Evolutionary conservation across 1,140 invertebrate genomes (phyloP).

Genomic region (Hycleus phaleratus): DNA sequence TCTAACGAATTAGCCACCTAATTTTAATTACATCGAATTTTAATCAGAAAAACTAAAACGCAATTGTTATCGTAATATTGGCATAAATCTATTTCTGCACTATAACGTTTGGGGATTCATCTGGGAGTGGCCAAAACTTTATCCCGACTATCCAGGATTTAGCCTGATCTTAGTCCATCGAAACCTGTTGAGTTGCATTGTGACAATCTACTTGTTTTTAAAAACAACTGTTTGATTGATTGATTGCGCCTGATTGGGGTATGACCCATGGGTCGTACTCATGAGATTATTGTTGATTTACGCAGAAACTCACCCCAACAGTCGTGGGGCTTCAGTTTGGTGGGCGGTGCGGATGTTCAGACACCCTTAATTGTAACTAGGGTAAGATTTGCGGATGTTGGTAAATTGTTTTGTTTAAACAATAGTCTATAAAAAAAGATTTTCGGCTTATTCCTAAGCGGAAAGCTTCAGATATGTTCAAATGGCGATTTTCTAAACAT

Average conservation of each 20-base stretch:
- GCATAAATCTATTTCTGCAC: slow-evolving; percentile 20
- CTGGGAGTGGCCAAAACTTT: slow-evolving; percentile 2
- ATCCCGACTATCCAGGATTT: slow-evolving; percentile 3
- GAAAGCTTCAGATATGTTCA: no score
- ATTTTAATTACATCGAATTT: no score
- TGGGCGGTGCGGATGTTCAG: slow-evolving; percentile 81
- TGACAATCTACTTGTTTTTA: neutral
- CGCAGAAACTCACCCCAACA: slow-evolving; percentile 64
- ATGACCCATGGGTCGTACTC: slow-evolving; percentile 48
- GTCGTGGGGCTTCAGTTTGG: slow-evolving; percentile 86
- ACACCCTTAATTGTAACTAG: slow-evolving; percentile 85
- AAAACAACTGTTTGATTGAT: neutral
- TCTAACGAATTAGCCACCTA: no score
- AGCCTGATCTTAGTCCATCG: slow-evolving; percentile 13
- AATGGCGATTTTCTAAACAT: neutral
- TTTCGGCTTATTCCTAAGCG: no score
- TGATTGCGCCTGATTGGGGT: neutral
- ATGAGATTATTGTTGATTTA: slow-evolving; percentile 66
- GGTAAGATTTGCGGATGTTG: slow-evolving; percentile 53
- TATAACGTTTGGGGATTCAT: neutral
- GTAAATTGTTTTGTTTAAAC: neutral
- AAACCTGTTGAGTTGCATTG: slow-evolving; percentile 19
- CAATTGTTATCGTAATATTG: neutral
- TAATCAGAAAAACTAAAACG: slow-evolving; percentile 3
- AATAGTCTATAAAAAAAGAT: neutral